A percentile compares a stretch with the other conserved stretches of the same genome.
phyloP scores from a whole-genome alignment of 2,113 vertebrate genomes.

The Mastomys coucha region DNA sequence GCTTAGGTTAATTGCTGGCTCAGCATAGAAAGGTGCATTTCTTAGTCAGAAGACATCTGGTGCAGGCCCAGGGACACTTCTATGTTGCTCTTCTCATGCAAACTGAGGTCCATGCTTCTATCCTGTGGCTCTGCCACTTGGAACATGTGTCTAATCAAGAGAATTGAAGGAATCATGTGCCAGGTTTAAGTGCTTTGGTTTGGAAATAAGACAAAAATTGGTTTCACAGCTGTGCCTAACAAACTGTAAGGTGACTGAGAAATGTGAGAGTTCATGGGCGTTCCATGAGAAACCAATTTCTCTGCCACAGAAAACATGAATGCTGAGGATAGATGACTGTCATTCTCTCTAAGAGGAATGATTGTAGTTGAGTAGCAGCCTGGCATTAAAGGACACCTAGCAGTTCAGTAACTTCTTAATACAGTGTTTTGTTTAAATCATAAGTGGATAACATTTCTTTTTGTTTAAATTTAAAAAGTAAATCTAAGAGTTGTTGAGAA shows the following conservation, averaged over 20 bases:
- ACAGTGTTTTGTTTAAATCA: conserved; percentile 35
- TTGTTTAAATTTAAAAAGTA: conserved; percentile 55
- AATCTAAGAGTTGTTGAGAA: conserved; percentile 52
- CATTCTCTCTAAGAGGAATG: conserved; percentile 35
- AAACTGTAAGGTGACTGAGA: neutral
- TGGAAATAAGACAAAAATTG: conserved; percentile 56
- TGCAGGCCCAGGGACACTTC: neutral
- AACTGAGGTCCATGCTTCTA: neutral
- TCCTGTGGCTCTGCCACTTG: conserved; percentile 37
- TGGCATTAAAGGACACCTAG: neutral
- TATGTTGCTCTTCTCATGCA: neutral
- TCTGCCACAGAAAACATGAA: neutral
- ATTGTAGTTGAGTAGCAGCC: conserved; percentile 25
- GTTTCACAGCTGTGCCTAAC: neutral
- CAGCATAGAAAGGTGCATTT: neutral
- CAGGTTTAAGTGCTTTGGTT: conserved; percentile 47
- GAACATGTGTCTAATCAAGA: conserved; percentile 32
- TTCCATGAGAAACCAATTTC: conserved; percentile 31
- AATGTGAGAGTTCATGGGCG: neutral
- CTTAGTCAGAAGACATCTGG: neutral
- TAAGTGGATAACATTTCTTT: neutral
- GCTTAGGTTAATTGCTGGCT: neutral
- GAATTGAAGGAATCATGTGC: conserved; percentile 23
- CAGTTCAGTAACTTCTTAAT: neutral
- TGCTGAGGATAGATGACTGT: conserved; percentile 33